These are phyloP conservation scores for Umimayanthus chanpuru DNA, from an alignment of 92 coral and sea anemone genomes.

Conservation along the genomic window DNA sequence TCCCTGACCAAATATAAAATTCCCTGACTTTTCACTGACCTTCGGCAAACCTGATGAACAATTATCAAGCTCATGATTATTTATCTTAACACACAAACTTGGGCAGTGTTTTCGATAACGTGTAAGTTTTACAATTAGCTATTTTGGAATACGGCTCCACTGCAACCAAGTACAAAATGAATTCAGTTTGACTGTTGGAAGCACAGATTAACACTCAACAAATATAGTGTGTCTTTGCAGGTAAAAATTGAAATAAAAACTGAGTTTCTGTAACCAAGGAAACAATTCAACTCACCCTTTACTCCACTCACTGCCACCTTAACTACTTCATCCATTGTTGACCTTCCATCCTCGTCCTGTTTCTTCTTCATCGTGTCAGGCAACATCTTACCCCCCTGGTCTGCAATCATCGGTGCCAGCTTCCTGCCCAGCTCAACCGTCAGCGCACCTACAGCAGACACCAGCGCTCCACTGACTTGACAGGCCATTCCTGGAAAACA, in stretches of 20 bases:
- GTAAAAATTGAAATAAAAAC: background rate
- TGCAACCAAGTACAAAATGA: background rate
- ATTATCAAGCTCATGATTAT: too few species aligned
- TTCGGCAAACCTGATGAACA: too few species aligned
- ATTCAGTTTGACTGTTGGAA: background rate
- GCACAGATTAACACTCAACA: too few species aligned
- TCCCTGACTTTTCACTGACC: too few species aligned
- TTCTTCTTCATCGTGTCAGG: conserved; percentile 57
- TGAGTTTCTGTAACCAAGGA: background rate
- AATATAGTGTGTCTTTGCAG: background rate
- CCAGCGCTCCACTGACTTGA: conserved; percentile 94
- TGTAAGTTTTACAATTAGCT: too few species aligned
- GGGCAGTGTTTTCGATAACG: too few species aligned
- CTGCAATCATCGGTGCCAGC: conserved; percentile 89
- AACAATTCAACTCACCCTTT: conserved; percentile 53
- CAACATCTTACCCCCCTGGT: conserved; percentile 85
- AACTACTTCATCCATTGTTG: conserved; percentile 76
- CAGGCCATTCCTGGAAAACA: conserved; percentile 86
- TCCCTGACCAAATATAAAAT: too few species aligned
- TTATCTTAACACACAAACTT: too few species aligned
- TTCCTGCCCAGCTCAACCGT: conserved; percentile 86
- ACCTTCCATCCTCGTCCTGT: conserved; percentile 71
- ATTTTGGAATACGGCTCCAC: background rate
- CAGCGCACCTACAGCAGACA: conserved; percentile 83
- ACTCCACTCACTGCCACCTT: conserved; percentile 95